These are phyloP conservation scores for Cerastis leucographa DNA, from an alignment of 2,888 invertebrate genomes.

Conservation along the genomic window DNA sequence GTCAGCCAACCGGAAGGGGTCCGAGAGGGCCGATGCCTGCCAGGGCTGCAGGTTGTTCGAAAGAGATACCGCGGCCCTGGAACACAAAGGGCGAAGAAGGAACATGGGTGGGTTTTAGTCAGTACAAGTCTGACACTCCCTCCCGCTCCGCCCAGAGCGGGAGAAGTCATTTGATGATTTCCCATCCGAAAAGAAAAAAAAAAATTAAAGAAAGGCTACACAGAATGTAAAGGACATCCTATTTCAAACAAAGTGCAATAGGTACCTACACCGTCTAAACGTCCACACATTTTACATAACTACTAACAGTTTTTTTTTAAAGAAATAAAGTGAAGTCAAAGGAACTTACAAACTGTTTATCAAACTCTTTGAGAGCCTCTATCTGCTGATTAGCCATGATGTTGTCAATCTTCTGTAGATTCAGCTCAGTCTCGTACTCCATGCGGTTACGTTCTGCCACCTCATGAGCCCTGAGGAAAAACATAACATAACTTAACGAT, in stretches of 20 bases:
- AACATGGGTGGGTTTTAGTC: too few relatives aligned
- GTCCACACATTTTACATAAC: neutral
- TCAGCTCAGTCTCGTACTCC: conserved; percentile 82
- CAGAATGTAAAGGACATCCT: neutral
- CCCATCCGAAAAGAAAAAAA: too few relatives aligned
- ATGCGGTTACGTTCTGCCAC: conserved; percentile 79
- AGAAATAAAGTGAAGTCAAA: neutral
- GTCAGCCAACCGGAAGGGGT: too few relatives aligned
- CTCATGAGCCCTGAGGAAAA: conserved; percentile 77
- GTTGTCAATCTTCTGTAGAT: conserved; percentile 82
- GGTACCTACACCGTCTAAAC: neutral
- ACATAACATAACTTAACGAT: neutral
- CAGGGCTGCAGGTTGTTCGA: too few relatives aligned
- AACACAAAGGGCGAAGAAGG: too few relatives aligned
- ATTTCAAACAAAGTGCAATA: neutral
- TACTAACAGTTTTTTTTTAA: neutral
- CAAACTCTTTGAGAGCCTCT: conserved; percentile 80
- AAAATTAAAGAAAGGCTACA: too few relatives aligned
- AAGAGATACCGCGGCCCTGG: too few relatives aligned
- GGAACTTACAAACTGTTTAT: conserved; percentile 80
- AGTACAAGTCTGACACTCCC: too few relatives aligned
- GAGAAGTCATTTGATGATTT: too few relatives aligned
- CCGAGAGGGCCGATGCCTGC: too few relatives aligned
- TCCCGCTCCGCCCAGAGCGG: too few relatives aligned
- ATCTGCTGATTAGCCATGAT: conserved; percentile 80